Percentiles rank a stretch among this genome's conserved stretches.
phyloP scores from a whole-genome alignment of 2,888 invertebrate genomes.

The Chelonus formosanus region DNA sequence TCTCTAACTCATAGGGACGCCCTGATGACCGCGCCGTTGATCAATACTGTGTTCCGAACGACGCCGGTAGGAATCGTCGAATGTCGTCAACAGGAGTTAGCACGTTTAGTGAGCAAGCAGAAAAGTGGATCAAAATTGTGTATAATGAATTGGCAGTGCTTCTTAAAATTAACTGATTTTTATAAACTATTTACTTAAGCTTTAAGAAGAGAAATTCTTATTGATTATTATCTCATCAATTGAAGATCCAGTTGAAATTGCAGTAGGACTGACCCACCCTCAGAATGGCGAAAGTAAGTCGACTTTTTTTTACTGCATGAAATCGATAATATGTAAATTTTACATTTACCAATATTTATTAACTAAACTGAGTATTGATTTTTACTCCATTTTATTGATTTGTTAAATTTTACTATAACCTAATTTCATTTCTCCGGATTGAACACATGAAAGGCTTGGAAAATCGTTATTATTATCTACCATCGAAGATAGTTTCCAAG shows the following conservation, averaged over 20 bases:
- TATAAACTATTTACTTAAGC: neutral
- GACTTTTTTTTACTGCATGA: neutral
- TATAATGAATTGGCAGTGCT: neutral
- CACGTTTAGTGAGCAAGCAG: neutral
- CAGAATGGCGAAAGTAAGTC: constrained; percentile 35
- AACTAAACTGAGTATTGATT: neutral
- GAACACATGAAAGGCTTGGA: neutral
- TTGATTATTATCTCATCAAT: no score
- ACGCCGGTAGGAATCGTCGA: constrained; percentile 41
- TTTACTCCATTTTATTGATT: neutral
- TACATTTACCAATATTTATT: neutral
- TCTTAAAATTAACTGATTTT: neutral
- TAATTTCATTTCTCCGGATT: neutral
- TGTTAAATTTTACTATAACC: neutral
- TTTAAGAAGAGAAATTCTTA: neutral
- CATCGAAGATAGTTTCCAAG: neutral
- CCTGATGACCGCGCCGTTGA: constrained; percentile 40
- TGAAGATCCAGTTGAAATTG: neutral
- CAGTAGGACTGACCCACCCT: constrained; percentile 16
- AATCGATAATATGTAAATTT: neutral
- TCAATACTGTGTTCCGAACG: constrained; percentile 43
- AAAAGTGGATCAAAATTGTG: neutral
- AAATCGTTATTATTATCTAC: neutral
- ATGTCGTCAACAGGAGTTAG: constrained; percentile 23
- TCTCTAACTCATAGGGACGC: constrained; percentile 20